A percentile compares a stretch with the other conserved stretches of the same genome.
Conservation (phyloP, 92 coral and sea anemone species). For the Heliopora coerulea region DNA sequence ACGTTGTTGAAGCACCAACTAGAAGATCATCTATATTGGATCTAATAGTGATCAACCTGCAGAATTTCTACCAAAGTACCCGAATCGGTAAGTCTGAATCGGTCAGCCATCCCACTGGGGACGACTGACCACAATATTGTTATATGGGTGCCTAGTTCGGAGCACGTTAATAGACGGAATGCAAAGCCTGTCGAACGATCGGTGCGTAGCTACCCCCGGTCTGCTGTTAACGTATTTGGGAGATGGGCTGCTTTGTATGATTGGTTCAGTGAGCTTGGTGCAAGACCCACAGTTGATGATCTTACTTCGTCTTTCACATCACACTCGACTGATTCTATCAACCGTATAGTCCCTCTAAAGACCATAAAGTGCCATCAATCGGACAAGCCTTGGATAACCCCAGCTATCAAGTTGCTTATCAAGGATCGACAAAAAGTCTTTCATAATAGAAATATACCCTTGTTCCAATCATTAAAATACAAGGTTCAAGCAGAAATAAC, state of each 20-base stretch:
- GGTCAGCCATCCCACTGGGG: slow-evolving; percentile 9
- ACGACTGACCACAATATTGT: slow-evolving; percentile 19
- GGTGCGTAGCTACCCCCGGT: slow-evolving; percentile 25
- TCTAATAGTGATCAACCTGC: slow-evolving; percentile 15
- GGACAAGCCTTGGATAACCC: slow-evolving; percentile 41
- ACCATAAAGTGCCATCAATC: not conserved
- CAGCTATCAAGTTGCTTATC: slow-evolving; percentile 39
- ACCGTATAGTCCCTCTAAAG: slow-evolving; percentile 26
- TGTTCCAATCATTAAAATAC: slow-evolving; percentile 7
- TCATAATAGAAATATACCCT: not conserved
- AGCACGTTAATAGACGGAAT: too few relatives aligned
- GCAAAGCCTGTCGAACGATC: not conserved
- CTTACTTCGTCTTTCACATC: slow-evolving; percentile 33
- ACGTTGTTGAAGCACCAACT: slow-evolving; percentile 18
- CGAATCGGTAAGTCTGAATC: not conserved
- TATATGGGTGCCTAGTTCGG: not conserved
- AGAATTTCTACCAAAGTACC: too few relatives aligned
- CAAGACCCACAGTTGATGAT: slow-evolving; percentile 26
- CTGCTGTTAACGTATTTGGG: slow-evolving; percentile 22
- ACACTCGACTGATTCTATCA: slow-evolving; percentile 16
- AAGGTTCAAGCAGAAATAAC: slow-evolving; percentile 19
- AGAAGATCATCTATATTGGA: slow-evolving; percentile 13
- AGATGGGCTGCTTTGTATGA: slow-evolving; percentile 26
- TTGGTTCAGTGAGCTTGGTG: slow-evolving; percentile 43
- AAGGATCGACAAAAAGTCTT: slow-evolving; percentile 37